Percentiles rank a stretch among this genome's conserved stretches.
These are phyloP conservation scores for Nasonia giraulti DNA, from an alignment of 1,140 invertebrate species.

Conservation along the genomic window DNA sequence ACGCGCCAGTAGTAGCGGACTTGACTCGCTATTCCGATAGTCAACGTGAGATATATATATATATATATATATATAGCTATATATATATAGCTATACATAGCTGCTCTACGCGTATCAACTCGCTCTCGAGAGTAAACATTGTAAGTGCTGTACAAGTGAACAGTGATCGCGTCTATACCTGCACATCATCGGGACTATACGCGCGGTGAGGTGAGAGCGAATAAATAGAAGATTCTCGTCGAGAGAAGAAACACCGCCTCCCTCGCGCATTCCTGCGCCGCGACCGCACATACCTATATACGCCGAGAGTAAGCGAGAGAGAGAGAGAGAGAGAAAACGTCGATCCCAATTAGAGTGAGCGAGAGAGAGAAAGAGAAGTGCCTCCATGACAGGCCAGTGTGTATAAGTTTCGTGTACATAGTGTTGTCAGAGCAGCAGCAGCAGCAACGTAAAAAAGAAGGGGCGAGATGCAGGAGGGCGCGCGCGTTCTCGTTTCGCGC, in stretches of 20 bases:
- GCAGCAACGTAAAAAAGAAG: neutral
- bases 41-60: neutral
- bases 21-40: too few relatives aligned
- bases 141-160: too few relatives aligned
- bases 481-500: conserved; percentile 43
- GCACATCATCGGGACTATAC: too few relatives aligned
- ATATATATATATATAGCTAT: too few relatives aligned
- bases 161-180: neutral
- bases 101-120: too few relatives aligned
- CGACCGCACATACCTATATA: neutral
- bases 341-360: conserved; percentile 16
- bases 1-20: too few relatives aligned
- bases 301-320: neutral
- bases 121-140: too few relatives aligned
- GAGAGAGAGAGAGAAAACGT: neutral
- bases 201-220: neutral
- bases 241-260: neutral
- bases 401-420: neutral
- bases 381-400: neutral
- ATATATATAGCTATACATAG: neutral
- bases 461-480: conserved; percentile 12
- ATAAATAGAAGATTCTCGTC: neutral
- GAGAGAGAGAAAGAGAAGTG: neutral
- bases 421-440: neutral
- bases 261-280: conserved; percentile 16